Evolutionary conservation across 2,888 invertebrate species (phyloP).

Genomic region (Caenorhabditis plicata): DNA sequence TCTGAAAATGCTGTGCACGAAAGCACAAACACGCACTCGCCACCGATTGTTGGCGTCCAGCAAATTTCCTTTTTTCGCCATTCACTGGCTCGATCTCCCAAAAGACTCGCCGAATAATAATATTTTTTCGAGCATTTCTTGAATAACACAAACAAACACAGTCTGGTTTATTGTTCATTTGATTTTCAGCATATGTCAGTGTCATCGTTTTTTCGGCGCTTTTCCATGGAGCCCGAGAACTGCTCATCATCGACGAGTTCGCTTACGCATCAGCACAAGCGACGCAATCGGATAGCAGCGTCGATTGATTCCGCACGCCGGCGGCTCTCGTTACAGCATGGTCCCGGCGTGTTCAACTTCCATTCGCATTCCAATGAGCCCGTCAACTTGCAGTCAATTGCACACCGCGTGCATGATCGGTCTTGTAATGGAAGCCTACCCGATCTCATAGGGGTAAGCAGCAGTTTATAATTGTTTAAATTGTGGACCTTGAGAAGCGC

Average conservation of each 20-base stretch:
- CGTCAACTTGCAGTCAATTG: conserved; percentile 22
- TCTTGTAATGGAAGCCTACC: conserved; percentile 26
- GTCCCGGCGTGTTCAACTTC: conserved; percentile 4
- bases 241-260: conserved; percentile 21
- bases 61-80: no score
- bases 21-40: no score
- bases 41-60: no score
- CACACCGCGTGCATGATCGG: conserved; percentile 12
- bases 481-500: no score
- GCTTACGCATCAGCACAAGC: conserved; percentile 14
- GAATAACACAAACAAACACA: no score
- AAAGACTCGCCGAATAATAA: no score
- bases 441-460: conserved; percentile 22
- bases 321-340: conserved; percentile 45
- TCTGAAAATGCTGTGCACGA: no score
- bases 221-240: conserved; percentile 39
- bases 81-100: no score
- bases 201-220: conserved; percentile 43
- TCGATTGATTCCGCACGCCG: conserved; percentile 42
- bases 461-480: no score
- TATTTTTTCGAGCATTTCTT: no score
- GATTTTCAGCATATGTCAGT: no score
- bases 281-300: conserved; percentile 25
- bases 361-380: conserved; percentile 6
- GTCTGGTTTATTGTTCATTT: no score